Base-by-base conservation (phyloP, 2,113 vertebrate species). In the Seriola rivoliana region DNA sequence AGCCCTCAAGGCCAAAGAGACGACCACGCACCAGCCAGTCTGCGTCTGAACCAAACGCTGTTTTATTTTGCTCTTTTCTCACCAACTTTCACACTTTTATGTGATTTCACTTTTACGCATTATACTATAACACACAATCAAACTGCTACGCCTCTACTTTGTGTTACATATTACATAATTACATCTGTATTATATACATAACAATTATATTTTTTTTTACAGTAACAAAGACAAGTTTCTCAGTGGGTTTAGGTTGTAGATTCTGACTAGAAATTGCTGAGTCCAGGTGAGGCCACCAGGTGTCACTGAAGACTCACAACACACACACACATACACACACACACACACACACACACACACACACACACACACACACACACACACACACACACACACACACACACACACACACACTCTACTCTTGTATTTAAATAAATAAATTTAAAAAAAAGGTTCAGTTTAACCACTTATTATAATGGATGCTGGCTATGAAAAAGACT, bases 291-390 rank as follows among this genome's bases (percentile, higher is more conserved):
- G 3, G 12, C 91, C 93, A 93, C 81, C 65, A 89, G 91, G 46
- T 86, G 93, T 80, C 90, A 90, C 81, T 50, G 29, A 21, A 89
- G 68, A 74, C 23, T 75, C 57, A 86, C 13, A n/a, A 29, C 32
- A 75, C 8, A 29, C 14, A 12, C n/a, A n/a, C n/a, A n/a, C n/a
- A n/a, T n/a, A n/a, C n/a, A n/a, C n/a, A n/a, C 8, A 19, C 34
- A 29, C 12, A 12, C 8, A 19, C 34, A 29, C 14, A 12, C 8
- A 19, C 34, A 29, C 14, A 12, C 8, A 19, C 34, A 29, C 14
- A 12, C 8, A 19, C 34, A 29, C 14, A 12, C 8, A 19, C 34
- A 29, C 14, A 12, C 8, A 19, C 34, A 2, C 25, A 29, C 25
- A 29, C 25, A 29, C 25, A 29, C 25, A 29, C 2, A 29, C 25